A percentile compares a stretch with the other conserved stretches of the same genome.
phyloP scores from a whole-genome alignment of 2,797 vertebrate genomes.

The Gymnothorax javanicus region DNA sequence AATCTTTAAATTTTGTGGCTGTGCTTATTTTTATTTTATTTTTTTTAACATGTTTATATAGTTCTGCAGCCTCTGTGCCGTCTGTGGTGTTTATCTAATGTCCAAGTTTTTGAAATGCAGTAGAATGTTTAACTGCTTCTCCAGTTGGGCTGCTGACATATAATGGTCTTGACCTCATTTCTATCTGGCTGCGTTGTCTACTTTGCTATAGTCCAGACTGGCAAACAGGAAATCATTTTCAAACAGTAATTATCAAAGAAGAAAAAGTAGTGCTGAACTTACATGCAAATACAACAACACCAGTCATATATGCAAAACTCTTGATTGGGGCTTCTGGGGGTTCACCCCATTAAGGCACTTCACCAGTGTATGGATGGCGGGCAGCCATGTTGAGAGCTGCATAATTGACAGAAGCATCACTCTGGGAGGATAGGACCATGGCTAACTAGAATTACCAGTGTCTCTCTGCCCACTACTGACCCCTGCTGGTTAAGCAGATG shows the following conservation, averaged over 20 bases:
- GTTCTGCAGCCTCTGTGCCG: neutral
- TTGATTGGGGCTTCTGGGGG: neutral
- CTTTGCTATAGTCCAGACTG: slow-evolving; percentile 8
- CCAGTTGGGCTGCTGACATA: neutral
- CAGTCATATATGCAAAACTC: neutral
- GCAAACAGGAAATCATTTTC: neutral
- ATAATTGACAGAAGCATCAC: neutral
- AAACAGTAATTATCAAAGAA: neutral
- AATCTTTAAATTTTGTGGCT: neutral
- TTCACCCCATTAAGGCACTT: neutral
- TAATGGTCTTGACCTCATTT: slow-evolving; percentile 31
- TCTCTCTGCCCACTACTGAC: neutral
- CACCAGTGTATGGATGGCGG: neutral
- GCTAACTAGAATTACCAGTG: neutral
- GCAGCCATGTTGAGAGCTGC: neutral
- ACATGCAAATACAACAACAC: neutral
- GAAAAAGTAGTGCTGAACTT: neutral
- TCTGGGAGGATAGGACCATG: neutral
- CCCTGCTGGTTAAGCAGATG: neutral
- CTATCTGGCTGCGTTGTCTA: neutral
- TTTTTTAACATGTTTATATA: neutral
- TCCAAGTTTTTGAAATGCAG: neutral
- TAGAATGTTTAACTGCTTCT: neutral
- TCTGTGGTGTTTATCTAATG: neutral
- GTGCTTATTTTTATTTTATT: neutral